These are phyloP conservation scores for Stenichneumon culpator DNA, from an alignment of 2,888 invertebrate genomes.

Conservation along the genomic window DNA sequence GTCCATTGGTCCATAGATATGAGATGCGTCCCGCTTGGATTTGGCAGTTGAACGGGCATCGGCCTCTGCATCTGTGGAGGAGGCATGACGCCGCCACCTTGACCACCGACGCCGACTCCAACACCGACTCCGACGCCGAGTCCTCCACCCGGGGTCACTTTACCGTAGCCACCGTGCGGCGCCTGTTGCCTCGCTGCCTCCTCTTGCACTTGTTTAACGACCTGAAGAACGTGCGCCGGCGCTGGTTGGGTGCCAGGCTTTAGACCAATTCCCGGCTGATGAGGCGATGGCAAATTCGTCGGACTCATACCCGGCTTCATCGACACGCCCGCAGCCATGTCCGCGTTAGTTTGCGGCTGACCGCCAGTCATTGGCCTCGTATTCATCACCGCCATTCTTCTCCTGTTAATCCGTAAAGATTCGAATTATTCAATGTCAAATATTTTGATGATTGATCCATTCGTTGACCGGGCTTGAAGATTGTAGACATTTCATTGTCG, in stretches of 20 bases:
- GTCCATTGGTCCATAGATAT: conserved; percentile 86
- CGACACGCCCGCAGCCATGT: conserved; percentile 87
- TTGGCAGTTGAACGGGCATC: conserved; percentile 86
- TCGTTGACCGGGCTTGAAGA: not conserved
- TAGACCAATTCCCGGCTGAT: conserved; percentile 88
- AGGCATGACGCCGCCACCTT: conserved; percentile 86
- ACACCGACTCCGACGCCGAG: conserved; percentile 80
- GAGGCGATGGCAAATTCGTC: conserved; percentile 84
- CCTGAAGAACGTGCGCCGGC: conserved; percentile 93
- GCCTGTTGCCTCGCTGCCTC: conserved; percentile 96
- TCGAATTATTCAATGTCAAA: conserved; percentile 39
- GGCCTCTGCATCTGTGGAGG: conserved; percentile 87
- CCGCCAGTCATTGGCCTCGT: conserved; percentile 86
- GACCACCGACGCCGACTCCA: conserved; percentile 85
- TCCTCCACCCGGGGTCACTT: conserved; percentile 87
- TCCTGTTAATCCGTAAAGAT: conserved; percentile 84
- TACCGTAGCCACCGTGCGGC: conserved; percentile 92
- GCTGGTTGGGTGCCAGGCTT: conserved; percentile 91
- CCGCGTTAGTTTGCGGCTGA: conserved; percentile 84
- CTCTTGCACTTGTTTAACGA: conserved; percentile 95
- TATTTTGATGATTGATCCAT: not conserved
- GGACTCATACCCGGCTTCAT: conserved; percentile 86
- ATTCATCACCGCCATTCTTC: conserved; percentile 94
- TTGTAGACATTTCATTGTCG: not conserved
- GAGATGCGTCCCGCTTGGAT: conserved; percentile 83